Base-by-base conservation (phyloP, 2,113 vertebrate genomes). In the Sclerurus mexicanus region DNA sequence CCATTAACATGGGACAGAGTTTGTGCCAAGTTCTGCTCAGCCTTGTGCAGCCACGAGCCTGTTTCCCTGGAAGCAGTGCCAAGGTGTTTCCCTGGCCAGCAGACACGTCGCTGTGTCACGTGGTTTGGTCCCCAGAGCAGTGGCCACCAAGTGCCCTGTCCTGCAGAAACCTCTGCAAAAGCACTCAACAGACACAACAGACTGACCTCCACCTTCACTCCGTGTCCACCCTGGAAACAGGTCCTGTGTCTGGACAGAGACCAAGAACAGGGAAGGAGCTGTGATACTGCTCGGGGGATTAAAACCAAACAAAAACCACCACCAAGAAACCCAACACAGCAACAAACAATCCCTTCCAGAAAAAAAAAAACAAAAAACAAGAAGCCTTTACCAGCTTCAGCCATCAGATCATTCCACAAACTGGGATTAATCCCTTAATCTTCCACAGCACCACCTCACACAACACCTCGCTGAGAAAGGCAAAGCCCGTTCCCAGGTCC, bases 71-170 rank as follows among this genome's bases (percentile, higher is more conserved):
- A 23, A 66, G 28, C 18, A 0, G 24, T 22, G 91, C 86, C 91
- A 78, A 47, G 86, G 74, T 47, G 5, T 74, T 73, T 60, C 56
- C 89, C 82, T n/a, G 67, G 69, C 46, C 27, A 23, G 72, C 56
- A 68, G 39, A 52, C 53, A 30, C 4, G 1, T 3, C 14, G 30
- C 19, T 9, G 9, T 0, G 0, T 21, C 88, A 62, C 7, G 2
- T 5, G 35, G 4, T 55, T 15, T 1, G 3, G 49, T 15, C 71
- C 62, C 44, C 25, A 8, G 39, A 31, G 63, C 18, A 2, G 18
- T 11, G 67, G 73, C 40, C 35, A 59, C 47, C 63, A 11, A 24
- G 33, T 0, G n/a, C 30, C 7, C 52, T 2, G 4, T 5, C 83
- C 80, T 4, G 4, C 39, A 68, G 33, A 10, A 21, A 19, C 1